A percentile compares a stretch with the other conserved stretches of the same genome.
phyloP scores from a whole-genome alignment of 2,113 vertebrate genomes.

The Strix aluco region DNA sequence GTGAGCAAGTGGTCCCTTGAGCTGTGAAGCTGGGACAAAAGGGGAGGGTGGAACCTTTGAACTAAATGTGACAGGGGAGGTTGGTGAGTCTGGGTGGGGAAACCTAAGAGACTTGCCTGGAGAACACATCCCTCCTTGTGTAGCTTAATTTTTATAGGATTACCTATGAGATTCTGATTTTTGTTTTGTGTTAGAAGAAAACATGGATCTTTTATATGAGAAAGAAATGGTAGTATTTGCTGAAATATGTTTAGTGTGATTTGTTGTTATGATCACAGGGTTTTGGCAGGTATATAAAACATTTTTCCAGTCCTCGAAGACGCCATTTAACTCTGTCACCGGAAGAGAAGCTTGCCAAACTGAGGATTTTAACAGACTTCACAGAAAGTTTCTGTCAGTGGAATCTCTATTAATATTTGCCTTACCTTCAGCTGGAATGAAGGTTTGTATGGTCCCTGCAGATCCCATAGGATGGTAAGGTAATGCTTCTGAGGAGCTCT shows the following conservation, averaged over 20 bases:
- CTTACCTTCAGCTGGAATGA: not conserved
- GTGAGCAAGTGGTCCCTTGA: not conserved
- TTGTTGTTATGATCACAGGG: not conserved
- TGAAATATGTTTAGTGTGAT: not conserved
- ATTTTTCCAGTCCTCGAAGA: not conserved
- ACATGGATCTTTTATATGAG: not conserved
- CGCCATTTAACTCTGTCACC: not conserved
- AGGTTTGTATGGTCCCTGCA: not conserved
- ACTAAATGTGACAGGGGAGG: not conserved
- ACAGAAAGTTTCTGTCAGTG: not conserved
- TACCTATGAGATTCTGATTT: not conserved
- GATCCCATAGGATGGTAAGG: accelerated
- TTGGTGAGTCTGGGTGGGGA: not conserved
- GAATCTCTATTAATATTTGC: not conserved
- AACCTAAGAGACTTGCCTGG: not conserved
- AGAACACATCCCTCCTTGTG: not conserved
- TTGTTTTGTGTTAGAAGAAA: not conserved
- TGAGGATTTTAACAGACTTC: not conserved
- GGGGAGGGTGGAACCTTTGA: not conserved
- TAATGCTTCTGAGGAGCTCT: not conserved
- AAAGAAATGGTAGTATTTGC: not conserved
- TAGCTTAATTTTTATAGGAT: not conserved
- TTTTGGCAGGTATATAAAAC: not conserved
- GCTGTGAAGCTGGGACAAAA: not conserved
- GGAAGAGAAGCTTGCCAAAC: not conserved